A percentile compares a stretch with the other conserved stretches of the same genome.
phyloP scores from a whole-genome alignment of 2,797 vertebrate species.

The Propithecus perrieri region DNA sequence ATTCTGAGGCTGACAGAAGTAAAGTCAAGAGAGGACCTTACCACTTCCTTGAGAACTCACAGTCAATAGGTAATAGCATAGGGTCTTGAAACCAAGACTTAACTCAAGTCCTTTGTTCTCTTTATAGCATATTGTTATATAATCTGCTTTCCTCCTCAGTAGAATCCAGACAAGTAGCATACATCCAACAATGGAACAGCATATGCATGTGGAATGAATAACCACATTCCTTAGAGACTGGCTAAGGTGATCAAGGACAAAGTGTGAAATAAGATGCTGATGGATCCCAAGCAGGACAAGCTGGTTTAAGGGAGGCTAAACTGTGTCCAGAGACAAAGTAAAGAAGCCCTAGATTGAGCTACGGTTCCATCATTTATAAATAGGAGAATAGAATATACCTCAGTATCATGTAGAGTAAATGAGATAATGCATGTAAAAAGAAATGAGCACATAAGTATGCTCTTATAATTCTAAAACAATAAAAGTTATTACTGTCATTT shows the following conservation, averaged over 20 bases:
- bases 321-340: neutral
- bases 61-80: neutral
- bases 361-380: neutral
- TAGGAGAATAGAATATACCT: neutral
- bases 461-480: neutral
- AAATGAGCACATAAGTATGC: neutral
- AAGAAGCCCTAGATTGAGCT: neutral
- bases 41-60: neutral
- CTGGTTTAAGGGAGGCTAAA: neutral
- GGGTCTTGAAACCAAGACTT: neutral
- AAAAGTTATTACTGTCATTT: neutral
- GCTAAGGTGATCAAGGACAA: neutral
- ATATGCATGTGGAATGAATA: neutral
- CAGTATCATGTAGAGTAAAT: neutral
- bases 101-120: neutral
- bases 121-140: neutral
- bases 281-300: neutral
- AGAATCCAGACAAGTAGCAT: neutral
- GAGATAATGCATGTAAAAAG: neutral
- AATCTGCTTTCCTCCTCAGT: neutral
- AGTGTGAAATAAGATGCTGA: neutral
- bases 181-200: too few relatives aligned
- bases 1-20: neutral
- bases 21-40: neutral
- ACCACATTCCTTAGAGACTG: fast-evolving